Conservation (phyloP, 1,140 invertebrate species). For the Drosophila pallidifrons region DNA sequence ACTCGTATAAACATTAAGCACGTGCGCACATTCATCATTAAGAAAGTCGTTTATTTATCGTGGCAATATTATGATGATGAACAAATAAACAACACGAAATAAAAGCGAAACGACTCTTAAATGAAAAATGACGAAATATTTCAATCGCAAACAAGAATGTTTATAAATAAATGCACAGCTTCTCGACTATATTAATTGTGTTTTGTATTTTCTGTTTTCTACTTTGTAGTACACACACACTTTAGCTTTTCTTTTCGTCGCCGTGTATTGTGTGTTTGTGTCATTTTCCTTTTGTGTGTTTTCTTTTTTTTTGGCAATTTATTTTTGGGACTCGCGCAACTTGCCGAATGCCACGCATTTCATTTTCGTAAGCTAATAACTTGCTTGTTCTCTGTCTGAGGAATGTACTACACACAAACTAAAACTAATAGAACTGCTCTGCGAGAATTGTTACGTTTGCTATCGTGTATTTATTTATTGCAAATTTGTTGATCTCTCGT, state of each 20-base stretch:
- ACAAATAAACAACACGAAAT: slow-evolving; percentile 53
- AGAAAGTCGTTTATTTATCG: slow-evolving; percentile 56
- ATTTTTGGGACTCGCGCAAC: slow-evolving; percentile 68
- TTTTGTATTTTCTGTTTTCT: slow-evolving; percentile 32
- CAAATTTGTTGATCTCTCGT: slow-evolving; percentile 39
- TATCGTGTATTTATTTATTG: slow-evolving; percentile 21
- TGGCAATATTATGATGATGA: slow-evolving; percentile 58
- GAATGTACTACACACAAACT: background rate
- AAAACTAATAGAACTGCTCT: slow-evolving; percentile 4
- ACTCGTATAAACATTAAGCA: slow-evolving; percentile 17
- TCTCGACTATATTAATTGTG: slow-evolving; percentile 66
- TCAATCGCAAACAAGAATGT: slow-evolving; percentile 70
- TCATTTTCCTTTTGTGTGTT: slow-evolving; percentile 6
- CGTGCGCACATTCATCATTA: slow-evolving; percentile 30
- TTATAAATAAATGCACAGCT: slow-evolving; percentile 73
- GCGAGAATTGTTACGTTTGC: slow-evolving; percentile 59
- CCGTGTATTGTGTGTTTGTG: slow-evolving; percentile 4
- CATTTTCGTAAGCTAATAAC: slow-evolving; percentile 71
- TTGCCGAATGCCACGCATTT: slow-evolving; percentile 55
- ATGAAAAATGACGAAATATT: slow-evolving; percentile 68
- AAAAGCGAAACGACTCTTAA: slow-evolving; percentile 20
- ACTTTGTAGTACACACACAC: slow-evolving; percentile 13
- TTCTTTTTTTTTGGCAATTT: slow-evolving; percentile 54
- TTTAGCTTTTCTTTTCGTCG: slow-evolving; percentile 28
- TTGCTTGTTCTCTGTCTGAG: slow-evolving; percentile 60